These are phyloP conservation scores for Campylorhamphus procurvoides DNA, from an alignment of 2,113 vertebrate species.

Conservation along the genomic window DNA sequence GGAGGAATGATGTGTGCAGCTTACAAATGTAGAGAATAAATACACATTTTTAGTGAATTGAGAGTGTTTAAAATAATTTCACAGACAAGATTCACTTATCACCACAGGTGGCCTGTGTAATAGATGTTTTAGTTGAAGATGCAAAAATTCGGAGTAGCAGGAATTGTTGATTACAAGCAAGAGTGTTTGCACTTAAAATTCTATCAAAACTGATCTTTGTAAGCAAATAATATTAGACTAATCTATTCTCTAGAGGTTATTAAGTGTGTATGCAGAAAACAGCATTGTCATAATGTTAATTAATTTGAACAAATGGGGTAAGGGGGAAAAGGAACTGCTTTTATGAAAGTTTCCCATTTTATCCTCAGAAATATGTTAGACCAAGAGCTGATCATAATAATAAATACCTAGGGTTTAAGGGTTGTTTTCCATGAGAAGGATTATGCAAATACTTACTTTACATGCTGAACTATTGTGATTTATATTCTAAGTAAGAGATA, in stretches of 20 bases:
- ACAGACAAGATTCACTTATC: conserved; percentile 70
- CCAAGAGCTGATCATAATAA: conserved; percentile 12
- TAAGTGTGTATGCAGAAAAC: conserved; percentile 39
- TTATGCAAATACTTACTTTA: not conserved
- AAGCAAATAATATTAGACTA: conserved; percentile 65
- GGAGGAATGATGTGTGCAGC: conserved; percentile 28
- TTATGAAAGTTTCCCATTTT: not conserved
- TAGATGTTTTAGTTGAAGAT: conserved; percentile 65
- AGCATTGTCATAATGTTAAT: conserved; percentile 58
- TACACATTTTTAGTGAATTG: conserved; percentile 60
- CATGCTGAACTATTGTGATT: not conserved
- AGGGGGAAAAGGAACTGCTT: not conserved
- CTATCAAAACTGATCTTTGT: conserved; percentile 58
- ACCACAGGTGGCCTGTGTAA: conserved; percentile 61
- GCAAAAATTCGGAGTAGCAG: conserved; percentile 64
- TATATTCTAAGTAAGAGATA: not conserved
- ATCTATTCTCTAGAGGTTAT: conserved; percentile 48
- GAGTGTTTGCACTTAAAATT: conserved; percentile 54
- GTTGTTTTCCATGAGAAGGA: not conserved
- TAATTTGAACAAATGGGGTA: conserved; percentile 46
- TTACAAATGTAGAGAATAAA: conserved; percentile 63
- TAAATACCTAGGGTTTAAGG: not conserved
- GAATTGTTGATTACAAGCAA: conserved; percentile 68
- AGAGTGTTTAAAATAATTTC: conserved; percentile 71
- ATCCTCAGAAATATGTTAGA: conserved; percentile 25